Base-by-base conservation (phyloP, 2,113 vertebrate species). In the Brachyhypopomus occidentalis region DNA sequence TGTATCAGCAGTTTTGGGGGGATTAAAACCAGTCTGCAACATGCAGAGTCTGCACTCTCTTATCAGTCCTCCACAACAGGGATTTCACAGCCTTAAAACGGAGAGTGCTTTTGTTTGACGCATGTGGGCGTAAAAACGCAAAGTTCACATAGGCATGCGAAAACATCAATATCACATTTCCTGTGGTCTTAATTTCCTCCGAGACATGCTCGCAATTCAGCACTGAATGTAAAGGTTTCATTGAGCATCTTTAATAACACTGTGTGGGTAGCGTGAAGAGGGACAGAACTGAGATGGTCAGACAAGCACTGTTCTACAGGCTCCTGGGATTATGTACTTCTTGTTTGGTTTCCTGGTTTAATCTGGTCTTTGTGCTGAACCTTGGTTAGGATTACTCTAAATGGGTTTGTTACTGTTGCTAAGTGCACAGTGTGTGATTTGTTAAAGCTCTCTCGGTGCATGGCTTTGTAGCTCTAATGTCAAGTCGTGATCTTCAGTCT, bases 121-220 rank as follows among this genome's bases (percentile, higher is more conserved):
- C 72, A 75, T 75, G 72, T 75, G 72, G 72, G 72, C 72, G 72
- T 75, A 60, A 75, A 75, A 86, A 87, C 84, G 62, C 86, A 86
- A 83, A 38, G 85, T 82, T 91, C 84, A 87, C 88, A 91, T 90
- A 88, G 88, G 87, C 88, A 89, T 88, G 89, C 88, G 84, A 92
- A 90, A 91, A 87, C 91, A 90, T 90, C 90, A 92, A 93, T 90
- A 92, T 92, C 90, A 91, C 89, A 90, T 93, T 93, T 94, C 92
- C 92, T 93, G 92, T 94, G 89, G 88, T 91, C 91, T 91, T 92
- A 85, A 87, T 90, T 92, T 93, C 84, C 86, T 85, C 81, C 66
- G 14, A 71, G 71, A 64, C 62, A n/a, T 67, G 71, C 73, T 76
- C 34, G 38, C 55, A 72, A 52, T 16, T 63, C 84, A 85, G 83